Evolutionary conservation across 2,888 invertebrate genomes (phyloP), one percentile per base, ranked within the genome.

Genomic region (Diaperis boleti): DNA sequence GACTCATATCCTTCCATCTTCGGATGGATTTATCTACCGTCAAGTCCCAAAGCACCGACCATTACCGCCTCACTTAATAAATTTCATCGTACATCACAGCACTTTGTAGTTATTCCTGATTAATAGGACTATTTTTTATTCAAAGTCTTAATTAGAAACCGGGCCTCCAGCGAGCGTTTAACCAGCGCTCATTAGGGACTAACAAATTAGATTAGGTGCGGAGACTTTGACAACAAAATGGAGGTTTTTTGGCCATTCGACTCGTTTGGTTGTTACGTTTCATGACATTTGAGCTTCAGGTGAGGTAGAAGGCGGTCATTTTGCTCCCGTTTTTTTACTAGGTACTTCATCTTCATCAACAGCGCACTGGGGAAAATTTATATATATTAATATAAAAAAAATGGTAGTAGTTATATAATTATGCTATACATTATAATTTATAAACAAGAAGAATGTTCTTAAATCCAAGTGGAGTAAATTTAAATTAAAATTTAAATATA

Each of bases 21-120:
- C 70, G 67, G 72, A 73, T 73, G 72, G 72, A 78, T 76, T 76
- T 76, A 76, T 78, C 74, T 75, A 73, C 74, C 74, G 72, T 73
- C 73, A 71, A 72, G 60, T 55, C 59, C 59, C 68, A 72, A 59
- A 57, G 62, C 49, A 57, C 54, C 35, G 62, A 31, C 62, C 49
- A 62, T 62, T 62, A 62, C 57, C 29, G 31, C 22, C 55, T n/a
- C 64, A 56, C 65, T 65, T 65, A 63, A 64, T 67, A 63, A 67
- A 67, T 67, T 62, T 67, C 63, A 37, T 59, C 63, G 45, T 59
- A 39, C 64, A 42, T 54, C 41, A 45, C 56, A 20, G 52, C 52
- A 52, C 44, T 45, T 57, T 50, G 56, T 50, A 50, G 39, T 42
- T 62, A 62, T 62, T 57, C 35, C 65, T 65, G 65, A 65, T 65